phyloP scores from a whole-genome alignment of 2,888 invertebrate genomes.

The Quadroppia sp. region DNA sequence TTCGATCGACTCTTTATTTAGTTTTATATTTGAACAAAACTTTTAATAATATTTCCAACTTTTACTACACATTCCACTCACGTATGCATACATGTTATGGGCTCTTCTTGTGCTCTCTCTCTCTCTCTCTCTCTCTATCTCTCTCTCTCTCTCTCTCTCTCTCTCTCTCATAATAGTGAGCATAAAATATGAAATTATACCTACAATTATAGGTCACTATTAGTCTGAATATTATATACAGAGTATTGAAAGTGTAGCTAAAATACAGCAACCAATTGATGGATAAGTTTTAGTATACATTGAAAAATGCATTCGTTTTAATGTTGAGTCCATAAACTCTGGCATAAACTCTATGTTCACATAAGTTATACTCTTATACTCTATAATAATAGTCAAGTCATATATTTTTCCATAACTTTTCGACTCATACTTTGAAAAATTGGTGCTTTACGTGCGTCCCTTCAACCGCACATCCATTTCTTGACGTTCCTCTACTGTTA shows the following conservation, averaged over 20 bases:
- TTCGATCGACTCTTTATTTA: slow-evolving; percentile 11
- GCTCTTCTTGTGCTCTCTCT: slow-evolving; percentile 7
- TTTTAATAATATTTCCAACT: slow-evolving; percentile 27
- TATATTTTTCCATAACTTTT: slow-evolving; percentile 24
- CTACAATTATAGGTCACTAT: not conserved
- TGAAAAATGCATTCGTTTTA: not conserved
- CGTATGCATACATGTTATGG: slow-evolving; percentile 30
- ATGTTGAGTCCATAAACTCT: not conserved
- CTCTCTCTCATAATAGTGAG: slow-evolving; percentile 22
- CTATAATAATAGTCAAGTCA: not conserved
- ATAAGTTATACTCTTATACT: not conserved
- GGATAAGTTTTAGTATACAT: not conserved
- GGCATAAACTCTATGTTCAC: not conserved
- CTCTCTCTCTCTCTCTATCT: not conserved
- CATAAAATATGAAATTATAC: slow-evolving; percentile 1
- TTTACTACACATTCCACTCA: slow-evolving; percentile 15
- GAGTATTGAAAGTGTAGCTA: not conserved
- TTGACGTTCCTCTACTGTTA: slow-evolving; percentile 10
- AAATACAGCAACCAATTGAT: not conserved
- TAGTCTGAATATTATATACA: not conserved
- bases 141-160: too few species aligned
- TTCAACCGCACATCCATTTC: slow-evolving; percentile 36
- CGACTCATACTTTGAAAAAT: slow-evolving; percentile 31
- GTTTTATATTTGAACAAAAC: slow-evolving; percentile 36
- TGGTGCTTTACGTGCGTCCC: slow-evolving; percentile 35